Percentiles rank a stretch among this genome's conserved stretches.
phyloP scores from a whole-genome alignment of 2,888 invertebrate genomes.

The Crematogaster levior region DNA sequence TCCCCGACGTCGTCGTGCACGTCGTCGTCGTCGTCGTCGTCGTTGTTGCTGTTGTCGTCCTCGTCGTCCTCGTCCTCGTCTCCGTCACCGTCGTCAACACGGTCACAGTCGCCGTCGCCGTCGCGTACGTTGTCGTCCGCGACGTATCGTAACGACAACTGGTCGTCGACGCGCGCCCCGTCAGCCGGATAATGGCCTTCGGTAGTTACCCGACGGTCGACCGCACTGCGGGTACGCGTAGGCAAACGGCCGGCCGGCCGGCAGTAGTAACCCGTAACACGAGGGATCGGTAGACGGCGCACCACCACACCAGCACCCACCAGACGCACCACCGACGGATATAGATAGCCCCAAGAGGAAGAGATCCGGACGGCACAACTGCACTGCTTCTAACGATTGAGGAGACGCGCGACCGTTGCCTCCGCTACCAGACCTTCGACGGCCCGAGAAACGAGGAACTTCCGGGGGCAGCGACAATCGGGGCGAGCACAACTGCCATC shows the following conservation, averaged over 20 bases:
- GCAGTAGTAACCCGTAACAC: slow-evolving; percentile 61
- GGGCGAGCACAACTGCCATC: slow-evolving; percentile 52
- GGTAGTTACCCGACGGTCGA: slow-evolving; percentile 78
- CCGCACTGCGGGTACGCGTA: slow-evolving; percentile 75
- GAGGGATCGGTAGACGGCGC: slow-evolving; percentile 69
- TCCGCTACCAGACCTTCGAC: slow-evolving; percentile 72
- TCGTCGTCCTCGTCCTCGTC: slow-evolving; percentile 53
- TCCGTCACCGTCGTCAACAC: slow-evolving; percentile 22
- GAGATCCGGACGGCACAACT: slow-evolving; percentile 69
- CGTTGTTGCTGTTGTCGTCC: slow-evolving; percentile 54
- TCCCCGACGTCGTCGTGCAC: slow-evolving; percentile 74
- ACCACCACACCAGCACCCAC: slow-evolving; percentile 71
- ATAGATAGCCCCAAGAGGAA: slow-evolving; percentile 55
- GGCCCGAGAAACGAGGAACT: slow-evolving; percentile 63
- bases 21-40: slow-evolving; percentile 57
- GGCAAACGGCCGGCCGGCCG: slow-evolving; percentile 70
- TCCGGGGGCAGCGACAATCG: slow-evolving; percentile 49
- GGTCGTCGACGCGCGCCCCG: slow-evolving; percentile 61
- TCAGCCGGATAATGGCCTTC: slow-evolving; percentile 75
- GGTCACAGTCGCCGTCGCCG: slow-evolving; percentile 25
- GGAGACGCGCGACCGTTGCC: slow-evolving; percentile 62
- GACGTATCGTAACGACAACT: slow-evolving; percentile 53
- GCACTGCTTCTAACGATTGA: slow-evolving; percentile 66
- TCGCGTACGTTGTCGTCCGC: slow-evolving; percentile 53
- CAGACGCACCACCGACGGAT: slow-evolving; percentile 65